A percentile compares a stretch with the other conserved stretches of the same genome.
phyloP scores from a whole-genome alignment of 2,797 vertebrate species.

The Pteronotus mesoamericanus region DNA sequence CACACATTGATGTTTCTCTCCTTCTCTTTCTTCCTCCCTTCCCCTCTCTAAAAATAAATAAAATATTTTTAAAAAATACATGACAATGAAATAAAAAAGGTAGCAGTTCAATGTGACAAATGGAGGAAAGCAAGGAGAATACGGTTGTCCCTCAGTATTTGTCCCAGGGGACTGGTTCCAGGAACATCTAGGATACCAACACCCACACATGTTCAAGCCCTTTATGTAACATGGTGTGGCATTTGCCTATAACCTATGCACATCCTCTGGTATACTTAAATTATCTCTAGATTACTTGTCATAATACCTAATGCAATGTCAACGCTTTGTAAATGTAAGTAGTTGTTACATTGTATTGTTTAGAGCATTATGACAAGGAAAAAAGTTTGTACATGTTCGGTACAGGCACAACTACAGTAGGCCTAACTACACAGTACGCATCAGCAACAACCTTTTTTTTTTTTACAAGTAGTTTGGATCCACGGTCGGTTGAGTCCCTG shows the following conservation, averaged over 20 bases:
- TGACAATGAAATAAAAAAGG: not conserved
- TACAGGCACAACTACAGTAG: no score
- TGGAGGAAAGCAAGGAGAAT: fast-evolving
- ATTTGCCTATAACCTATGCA: no score
- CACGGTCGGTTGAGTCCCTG: not conserved
- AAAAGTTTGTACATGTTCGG: not conserved
- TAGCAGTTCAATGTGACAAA: no score
- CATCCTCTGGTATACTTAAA: not conserved
- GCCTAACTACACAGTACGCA: not conserved
- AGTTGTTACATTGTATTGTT: not conserved
- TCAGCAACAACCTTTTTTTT: not conserved
- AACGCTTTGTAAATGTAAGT: not conserved
- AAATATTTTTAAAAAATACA: no score
- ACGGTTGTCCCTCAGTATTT: not conserved
- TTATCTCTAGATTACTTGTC: not conserved
- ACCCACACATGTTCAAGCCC: not conserved
- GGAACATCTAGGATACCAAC: not conserved
- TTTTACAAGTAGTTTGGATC: not conserved
- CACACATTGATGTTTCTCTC: no score
- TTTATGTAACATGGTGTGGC: not conserved
- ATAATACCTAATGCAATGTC: not conserved
- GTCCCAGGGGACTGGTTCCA: not conserved
- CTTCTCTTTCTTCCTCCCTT: no score
- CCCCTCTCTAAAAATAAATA: no score
- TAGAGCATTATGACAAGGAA: not conserved